Base-by-base conservation (phyloP, 2,113 vertebrate genomes). In the Phalacrocorax carbo region DNA sequence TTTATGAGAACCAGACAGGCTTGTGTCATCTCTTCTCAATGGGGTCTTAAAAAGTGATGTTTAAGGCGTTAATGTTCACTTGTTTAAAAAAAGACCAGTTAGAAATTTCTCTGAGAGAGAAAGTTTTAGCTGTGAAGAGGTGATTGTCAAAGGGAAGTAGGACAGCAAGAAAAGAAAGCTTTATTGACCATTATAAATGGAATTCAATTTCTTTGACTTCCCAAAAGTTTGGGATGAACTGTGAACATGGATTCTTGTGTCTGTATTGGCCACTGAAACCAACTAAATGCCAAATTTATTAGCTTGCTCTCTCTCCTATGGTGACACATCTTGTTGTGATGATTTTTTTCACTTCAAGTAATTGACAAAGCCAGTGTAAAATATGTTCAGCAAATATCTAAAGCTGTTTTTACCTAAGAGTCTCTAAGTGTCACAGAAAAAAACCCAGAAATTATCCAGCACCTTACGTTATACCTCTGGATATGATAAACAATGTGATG, bases 351-450 rank as follows among this genome's bases (percentile, higher is more conserved):
- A 55, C 49, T 76, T 93, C 6, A 80, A 85, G 62, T 88, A 76
- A 90, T 75, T 96, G 90, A 86, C 78, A 92, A 90, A 88, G 32
- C 26, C 40, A 57, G 57, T 71, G 42, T 76, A 75, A 91, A 94
- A 91, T 94, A 48, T 40, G 54, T 91, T 94, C 78, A 84, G 44
- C 55, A 72, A 89, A 91, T 87, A 76, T 32, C 40, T 78, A 54
- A 72, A 79, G 70, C 40, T 93, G 36, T 76, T 92, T 96, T 90
- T 92, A 52, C 38, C 19, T 25, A 65, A 30, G 60, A 58, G 26
- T 62, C 55, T 60, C 68, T 12, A 71, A 92, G 38, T 82, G 66
- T 85, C 62, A 38, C 17, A 6, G 70, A 57, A 91, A 89, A 49
- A 55, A 84, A 19, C 3, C 38, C 38, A 5, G 42, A 58, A 82